A percentile compares a stretch with the other conserved stretches of the same genome.
phyloP scores from a whole-genome alignment of 2,113 vertebrate species.

The Sylvietta virens region DNA sequence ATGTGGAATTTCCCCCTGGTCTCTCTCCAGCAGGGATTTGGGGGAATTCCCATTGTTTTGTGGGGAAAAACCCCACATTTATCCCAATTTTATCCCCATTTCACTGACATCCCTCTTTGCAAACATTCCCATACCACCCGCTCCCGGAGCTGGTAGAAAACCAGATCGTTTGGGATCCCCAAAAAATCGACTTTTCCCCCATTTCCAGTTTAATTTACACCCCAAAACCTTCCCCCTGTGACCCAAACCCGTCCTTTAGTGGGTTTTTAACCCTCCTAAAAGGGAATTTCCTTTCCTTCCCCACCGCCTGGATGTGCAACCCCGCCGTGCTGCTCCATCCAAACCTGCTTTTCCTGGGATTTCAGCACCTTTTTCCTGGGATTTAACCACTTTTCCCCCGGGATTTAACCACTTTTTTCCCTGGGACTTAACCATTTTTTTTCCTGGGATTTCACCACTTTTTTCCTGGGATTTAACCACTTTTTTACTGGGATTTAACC shows the following conservation, averaged over 20 bases:
- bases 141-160: not conserved
- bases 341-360: not conserved
- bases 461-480: too few relatives aligned
- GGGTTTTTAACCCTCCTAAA: too few relatives aligned
- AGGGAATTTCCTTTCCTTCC: not conserved
- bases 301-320: not conserved
- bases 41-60: fast-evolving
- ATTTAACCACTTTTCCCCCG: too few relatives aligned
- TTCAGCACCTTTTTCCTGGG: not conserved
- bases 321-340: not conserved
- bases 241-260: not conserved
- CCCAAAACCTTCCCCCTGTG: not conserved
- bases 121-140: not conserved
- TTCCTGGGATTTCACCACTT: too few relatives aligned
- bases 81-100: not conserved
- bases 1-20: fast-evolving
- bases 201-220: not conserved
- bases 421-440: too few relatives aligned
- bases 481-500: too few relatives aligned
- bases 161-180: not conserved
- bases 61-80: fast-evolving
- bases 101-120: too few relatives aligned
- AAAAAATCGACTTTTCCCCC: not conserved
- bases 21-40: fast-evolving
- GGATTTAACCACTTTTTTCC: too few relatives aligned